A percentile compares a stretch with the other conserved stretches of the same genome.
Conservation (phyloP, 2,113 vertebrate species). For the Erinaceus europaeus region DNA sequence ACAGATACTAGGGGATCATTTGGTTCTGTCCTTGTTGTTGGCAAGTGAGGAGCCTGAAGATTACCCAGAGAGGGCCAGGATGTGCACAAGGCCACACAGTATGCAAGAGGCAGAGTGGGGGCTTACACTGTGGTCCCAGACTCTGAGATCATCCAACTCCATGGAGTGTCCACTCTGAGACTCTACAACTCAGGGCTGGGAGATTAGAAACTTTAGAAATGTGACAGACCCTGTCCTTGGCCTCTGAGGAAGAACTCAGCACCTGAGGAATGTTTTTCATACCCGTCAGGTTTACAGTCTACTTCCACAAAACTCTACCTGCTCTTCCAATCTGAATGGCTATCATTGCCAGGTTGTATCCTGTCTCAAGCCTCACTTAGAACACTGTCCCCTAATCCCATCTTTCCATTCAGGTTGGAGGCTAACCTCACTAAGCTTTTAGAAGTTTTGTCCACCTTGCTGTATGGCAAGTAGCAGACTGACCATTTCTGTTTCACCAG, state of each 20-base stretch:
- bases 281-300: background rate
- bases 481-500: background rate
- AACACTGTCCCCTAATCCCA: accelerated
- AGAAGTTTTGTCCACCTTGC: background rate
- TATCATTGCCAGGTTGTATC: background rate
- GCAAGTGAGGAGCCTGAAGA: background rate
- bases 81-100: background rate
- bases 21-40: background rate
- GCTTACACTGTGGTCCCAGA: background rate
- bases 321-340: background rate
- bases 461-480: background rate
- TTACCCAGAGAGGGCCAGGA: conserved; percentile 16
- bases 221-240: background rate
- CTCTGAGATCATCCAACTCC: too few relatives aligned
- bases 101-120: background rate
- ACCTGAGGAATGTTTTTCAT: background rate
- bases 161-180: background rate
- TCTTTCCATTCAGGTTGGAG: background rate
- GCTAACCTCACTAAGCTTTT: background rate
- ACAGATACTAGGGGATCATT: background rate
- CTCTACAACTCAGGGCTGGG: background rate
- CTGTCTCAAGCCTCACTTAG: background rate
- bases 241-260: background rate
- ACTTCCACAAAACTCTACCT: background rate
- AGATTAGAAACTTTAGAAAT: background rate